Evolutionary conservation across 2,797 vertebrate genomes (phyloP).

Genomic region (Ficedula albicollis): DNA sequence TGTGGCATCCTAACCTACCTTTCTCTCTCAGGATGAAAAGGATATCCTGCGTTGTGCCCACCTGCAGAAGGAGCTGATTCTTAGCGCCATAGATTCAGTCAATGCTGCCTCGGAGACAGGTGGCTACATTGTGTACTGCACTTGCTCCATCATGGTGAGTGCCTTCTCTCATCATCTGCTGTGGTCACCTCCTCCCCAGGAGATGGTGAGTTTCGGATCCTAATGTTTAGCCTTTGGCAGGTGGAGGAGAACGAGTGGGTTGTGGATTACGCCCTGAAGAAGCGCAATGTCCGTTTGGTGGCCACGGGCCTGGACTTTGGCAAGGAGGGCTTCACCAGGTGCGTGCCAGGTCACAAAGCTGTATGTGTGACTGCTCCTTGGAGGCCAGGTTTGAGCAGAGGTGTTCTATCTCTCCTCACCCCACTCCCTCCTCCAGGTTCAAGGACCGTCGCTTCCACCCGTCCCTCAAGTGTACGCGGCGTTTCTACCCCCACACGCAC

Average conservation of each 20-base stretch:
- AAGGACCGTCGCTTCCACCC: conserved; percentile 93
- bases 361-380: neutral
- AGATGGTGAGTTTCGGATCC: neutral
- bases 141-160: conserved; percentile 91
- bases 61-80: conserved; percentile 93
- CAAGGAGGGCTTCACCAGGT: conserved; percentile 95
- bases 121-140: conserved; percentile 95
- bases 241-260: conserved; percentile 99
- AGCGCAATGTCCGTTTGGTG: conserved; percentile 94
- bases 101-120: conserved; percentile 88
- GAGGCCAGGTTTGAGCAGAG: neutral
- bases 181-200: neutral
- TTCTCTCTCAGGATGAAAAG: conserved; percentile 81
- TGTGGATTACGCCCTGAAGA: conserved; percentile 96
- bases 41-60: conserved; percentile 92
- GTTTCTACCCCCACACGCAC: conserved; percentile 96
- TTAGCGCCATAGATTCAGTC: conserved; percentile 93
- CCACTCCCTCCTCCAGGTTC: conserved; percentile 78
- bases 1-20: neutral
- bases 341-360: neutral
- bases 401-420: neutral
- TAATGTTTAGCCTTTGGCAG: conserved; percentile 64
- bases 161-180: accelerated
- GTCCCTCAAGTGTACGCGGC: conserved; percentile 81
- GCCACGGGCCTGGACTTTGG: conserved; percentile 94